Percentiles rank a stretch among this genome's conserved stretches.
Evolutionary conservation across 2,888 invertebrate species (phyloP).

Genomic region (Scelioninae gen. 1): DNA sequence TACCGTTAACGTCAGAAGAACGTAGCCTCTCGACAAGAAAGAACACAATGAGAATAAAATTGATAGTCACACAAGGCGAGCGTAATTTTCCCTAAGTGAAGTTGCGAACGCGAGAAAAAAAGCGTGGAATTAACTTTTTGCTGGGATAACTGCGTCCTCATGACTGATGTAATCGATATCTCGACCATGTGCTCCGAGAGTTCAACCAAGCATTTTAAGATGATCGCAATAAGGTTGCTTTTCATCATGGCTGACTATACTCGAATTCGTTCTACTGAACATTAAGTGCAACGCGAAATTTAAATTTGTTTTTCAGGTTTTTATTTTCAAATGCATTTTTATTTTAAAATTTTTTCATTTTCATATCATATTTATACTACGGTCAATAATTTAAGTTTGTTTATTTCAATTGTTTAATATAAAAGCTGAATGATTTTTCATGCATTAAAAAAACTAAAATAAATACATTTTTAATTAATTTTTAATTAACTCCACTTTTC

Average conservation of each 20-base stretch:
- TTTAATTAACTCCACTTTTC: no score
- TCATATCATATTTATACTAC: not conserved
- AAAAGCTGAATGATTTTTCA: no score
- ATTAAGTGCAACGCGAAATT: conserved; percentile 10
- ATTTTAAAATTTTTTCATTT: not conserved
- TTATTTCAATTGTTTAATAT: no score
- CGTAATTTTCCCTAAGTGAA: conserved; percentile 55
- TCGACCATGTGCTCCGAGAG: conserved; percentile 37
- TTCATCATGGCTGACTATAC: conserved; percentile 50
- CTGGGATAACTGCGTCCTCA: conserved; percentile 37
- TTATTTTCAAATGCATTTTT: not conserved
- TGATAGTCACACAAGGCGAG: conserved; percentile 45
- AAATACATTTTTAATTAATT: no score
- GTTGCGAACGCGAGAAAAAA: conserved; percentile 32
- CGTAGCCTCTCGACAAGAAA: conserved; percentile 22
- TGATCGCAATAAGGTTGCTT: conserved; percentile 44
- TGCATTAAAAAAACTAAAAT: no score
- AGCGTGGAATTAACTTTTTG: conserved; percentile 49
- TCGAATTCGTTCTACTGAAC: conserved; percentile 45
- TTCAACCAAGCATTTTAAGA: conserved; percentile 30
- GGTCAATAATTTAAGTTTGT: no score
- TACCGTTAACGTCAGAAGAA: conserved; percentile 11
- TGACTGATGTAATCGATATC: conserved; percentile 60
- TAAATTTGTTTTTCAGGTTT: conserved; percentile 5
- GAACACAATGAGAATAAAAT: conserved; percentile 50